Percentiles rank a stretch among this genome's conserved stretches.
Conservation (phyloP, 2,888 invertebrate species). For the Drosophila vallismaia region DNA sequence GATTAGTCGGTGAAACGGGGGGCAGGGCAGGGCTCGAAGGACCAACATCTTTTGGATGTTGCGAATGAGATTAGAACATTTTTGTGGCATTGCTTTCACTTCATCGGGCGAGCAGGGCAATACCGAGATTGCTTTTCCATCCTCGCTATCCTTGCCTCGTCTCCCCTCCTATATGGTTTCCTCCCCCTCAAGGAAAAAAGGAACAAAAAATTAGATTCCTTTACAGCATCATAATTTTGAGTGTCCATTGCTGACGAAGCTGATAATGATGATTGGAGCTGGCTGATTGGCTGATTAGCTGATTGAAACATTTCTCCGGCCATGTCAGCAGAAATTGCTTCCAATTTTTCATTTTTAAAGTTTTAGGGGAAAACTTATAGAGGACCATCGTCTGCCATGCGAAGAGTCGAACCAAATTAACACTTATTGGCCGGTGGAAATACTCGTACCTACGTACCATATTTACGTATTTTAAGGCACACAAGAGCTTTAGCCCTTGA, state of each 20-base stretch:
- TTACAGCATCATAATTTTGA: conserved; percentile 59
- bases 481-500: not conserved
- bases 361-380: too few species aligned
- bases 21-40: not conserved
- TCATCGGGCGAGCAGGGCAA: conserved; percentile 55
- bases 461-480: not conserved
- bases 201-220: conserved; percentile 21
- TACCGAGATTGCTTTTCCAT: conserved; percentile 31
- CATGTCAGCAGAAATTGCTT: not conserved
- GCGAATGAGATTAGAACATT: conserved; percentile 71
- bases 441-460: too few species aligned
- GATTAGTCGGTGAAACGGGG: conserved; percentile 53
- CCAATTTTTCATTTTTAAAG: not conserved
- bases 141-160: conserved; percentile 9
- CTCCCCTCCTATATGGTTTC: conserved; percentile 4
- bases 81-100: conserved; percentile 70
- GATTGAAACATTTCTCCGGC: conserved; percentile 41
- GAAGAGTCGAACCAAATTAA: not conserved
- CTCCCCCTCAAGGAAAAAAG: not conserved
- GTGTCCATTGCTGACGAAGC: conserved; percentile 38
- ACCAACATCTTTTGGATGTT: conserved; percentile 15
- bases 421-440: not conserved
- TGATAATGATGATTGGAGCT: conserved; percentile 24
- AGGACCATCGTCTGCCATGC: too few species aligned
- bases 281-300: conserved; percentile 44